Percentiles rank a stretch among this genome's conserved stretches.
Conservation (phyloP, 2,888 invertebrate genomes). For the Cryptus viduatorius region DNA sequence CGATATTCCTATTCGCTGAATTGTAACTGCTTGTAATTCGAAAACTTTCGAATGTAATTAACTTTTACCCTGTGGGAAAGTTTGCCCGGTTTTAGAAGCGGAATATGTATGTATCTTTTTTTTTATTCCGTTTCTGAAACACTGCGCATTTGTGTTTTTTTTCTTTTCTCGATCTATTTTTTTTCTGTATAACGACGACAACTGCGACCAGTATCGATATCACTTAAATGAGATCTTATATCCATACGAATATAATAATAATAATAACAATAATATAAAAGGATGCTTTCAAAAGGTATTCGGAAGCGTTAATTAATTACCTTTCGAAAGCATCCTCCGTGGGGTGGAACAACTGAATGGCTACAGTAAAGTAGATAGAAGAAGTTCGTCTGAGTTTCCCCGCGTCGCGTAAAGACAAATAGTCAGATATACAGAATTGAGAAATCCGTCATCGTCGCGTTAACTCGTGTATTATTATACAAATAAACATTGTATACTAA, state of each 20-base stretch:
- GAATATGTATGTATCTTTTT: constrained; percentile 20
- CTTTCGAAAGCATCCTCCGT: constrained; percentile 84
- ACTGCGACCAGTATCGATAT: constrained; percentile 5
- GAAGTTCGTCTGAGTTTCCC: constrained; percentile 55
- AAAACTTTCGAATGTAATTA: constrained; percentile 2
- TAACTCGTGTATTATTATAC: constrained; percentile 31
- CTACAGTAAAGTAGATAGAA: constrained; percentile 55
- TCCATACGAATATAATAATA: not conserved
- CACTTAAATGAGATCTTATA: not conserved
- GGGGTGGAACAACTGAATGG: constrained; percentile 61
- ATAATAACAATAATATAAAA: constrained; percentile 63
- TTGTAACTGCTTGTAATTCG: constrained; percentile 13
- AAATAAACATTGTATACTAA: constrained; percentile 25
- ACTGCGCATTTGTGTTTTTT: not conserved
- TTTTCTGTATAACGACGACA: constrained; percentile 24
- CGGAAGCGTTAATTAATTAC: constrained; percentile 78
- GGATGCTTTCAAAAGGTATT: constrained; percentile 84
- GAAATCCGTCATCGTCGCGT: constrained; percentile 45
- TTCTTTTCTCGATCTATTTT: not conserved
- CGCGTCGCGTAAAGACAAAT: constrained; percentile 36
- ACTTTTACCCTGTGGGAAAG: not conserved
- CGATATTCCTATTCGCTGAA: constrained; percentile 4
- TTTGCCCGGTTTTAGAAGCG: not conserved
- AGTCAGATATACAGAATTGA: constrained; percentile 30
- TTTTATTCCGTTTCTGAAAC: not conserved